Percentiles rank a stretch among this genome's conserved stretches.
These are phyloP conservation scores for Osedax frankpressi DNA, from an alignment of 2,888 invertebrate genomes.

Conservation along the genomic window DNA sequence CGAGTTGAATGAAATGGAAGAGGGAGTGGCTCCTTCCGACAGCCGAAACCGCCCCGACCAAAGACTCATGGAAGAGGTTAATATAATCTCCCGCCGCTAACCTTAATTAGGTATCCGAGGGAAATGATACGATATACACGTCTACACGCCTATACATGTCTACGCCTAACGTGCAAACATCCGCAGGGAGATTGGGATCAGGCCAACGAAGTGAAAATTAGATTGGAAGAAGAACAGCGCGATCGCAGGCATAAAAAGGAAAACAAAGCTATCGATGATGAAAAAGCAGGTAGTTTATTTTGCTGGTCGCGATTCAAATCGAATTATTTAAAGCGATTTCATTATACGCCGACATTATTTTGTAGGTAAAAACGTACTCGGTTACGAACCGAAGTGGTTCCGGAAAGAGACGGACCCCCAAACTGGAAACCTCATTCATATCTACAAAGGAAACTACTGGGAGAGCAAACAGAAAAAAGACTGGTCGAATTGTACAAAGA, in stretches of 20 bases:
- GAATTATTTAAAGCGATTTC: no score
- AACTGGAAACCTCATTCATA: constrained; percentile 60
- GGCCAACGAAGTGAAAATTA: constrained; percentile 68
- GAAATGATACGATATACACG: neutral
- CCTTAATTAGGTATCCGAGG: no score
- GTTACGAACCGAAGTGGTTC: constrained; percentile 77
- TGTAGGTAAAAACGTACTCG: constrained; percentile 57
- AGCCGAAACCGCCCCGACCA: constrained; percentile 85
- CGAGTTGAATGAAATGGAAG: constrained; percentile 87
- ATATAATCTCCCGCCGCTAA: no score
- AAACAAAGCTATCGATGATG: constrained; percentile 22
- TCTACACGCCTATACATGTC: neutral
- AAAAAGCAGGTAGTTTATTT: neutral
- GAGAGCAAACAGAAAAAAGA: constrained; percentile 70
- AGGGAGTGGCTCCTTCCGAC: constrained; percentile 85
- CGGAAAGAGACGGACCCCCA: constrained; percentile 60
- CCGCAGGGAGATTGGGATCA: constrained; percentile 35
- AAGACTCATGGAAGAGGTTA: constrained; percentile 64
- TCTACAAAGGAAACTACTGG: constrained; percentile 84
- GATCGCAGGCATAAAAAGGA: constrained; percentile 64
- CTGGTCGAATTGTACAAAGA: constrained; percentile 81
- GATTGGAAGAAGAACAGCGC: constrained; percentile 89
- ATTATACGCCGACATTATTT: no score
- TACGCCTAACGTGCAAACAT: neutral
- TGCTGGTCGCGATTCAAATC: no score